phyloP scores from a whole-genome alignment of 2,797 vertebrate species.

The Acanthurus lineatus region DNA sequence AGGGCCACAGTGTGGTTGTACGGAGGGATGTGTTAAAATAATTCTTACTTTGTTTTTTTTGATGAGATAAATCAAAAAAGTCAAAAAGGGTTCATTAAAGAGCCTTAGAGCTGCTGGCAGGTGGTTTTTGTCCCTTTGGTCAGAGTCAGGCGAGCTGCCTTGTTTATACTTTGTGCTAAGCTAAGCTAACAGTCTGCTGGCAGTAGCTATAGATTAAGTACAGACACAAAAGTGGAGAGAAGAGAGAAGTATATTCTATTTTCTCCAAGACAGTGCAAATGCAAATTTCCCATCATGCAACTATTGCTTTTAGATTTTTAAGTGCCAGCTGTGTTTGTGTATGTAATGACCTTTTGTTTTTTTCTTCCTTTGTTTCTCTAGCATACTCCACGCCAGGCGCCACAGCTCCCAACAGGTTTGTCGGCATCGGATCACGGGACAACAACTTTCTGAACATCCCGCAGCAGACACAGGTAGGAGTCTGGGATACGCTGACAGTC shows the following conservation, averaged over 20 bases:
- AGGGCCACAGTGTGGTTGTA: not conserved
- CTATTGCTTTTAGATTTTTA: slow-evolving; percentile 1
- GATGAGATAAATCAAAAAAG: not conserved
- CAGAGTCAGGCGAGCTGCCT: not conserved
- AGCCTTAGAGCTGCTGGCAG: not conserved
- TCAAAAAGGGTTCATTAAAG: not conserved
- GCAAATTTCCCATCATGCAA: not conserved
- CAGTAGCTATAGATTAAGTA: not conserved
- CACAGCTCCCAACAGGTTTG: slow-evolving; percentile 99
- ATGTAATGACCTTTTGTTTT: slow-evolving; percentile 31
- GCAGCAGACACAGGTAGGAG: slow-evolving; percentile 94
- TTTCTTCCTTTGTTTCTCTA: slow-evolving; percentile 72
- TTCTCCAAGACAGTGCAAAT: not conserved
- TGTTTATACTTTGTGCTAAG: not conserved
- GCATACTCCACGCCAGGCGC: slow-evolving; percentile 98
- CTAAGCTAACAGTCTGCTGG: slow-evolving; percentile 12
- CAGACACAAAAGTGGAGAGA: not conserved
- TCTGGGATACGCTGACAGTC: not conserved
- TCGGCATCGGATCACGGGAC: slow-evolving; percentile 99
- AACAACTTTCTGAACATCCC: slow-evolving; percentile 98
- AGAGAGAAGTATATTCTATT: too few relatives aligned
- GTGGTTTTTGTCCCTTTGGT: not conserved
- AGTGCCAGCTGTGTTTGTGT: not conserved
- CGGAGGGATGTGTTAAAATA: not conserved
- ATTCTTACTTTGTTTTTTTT: not conserved